phyloP scores from a whole-genome alignment of 2,888 invertebrate species.

The Venusia cambrica region DNA sequence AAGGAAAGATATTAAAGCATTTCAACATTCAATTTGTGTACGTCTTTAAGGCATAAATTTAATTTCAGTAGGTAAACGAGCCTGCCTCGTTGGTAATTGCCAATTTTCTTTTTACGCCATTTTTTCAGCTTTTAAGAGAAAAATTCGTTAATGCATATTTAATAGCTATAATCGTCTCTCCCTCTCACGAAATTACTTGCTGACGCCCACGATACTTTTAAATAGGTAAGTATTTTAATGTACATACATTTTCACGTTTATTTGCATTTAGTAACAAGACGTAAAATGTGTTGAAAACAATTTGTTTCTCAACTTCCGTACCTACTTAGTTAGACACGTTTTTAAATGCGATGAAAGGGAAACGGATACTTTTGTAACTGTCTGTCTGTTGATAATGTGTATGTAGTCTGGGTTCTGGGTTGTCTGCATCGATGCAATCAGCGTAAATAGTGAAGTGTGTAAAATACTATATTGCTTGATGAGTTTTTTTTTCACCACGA shows the following conservation, averaged over 20 bases:
- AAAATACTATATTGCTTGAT: no score
- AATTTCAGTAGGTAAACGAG: constrained; percentile 54
- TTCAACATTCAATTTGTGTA: constrained; percentile 68
- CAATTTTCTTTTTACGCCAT: constrained; percentile 78
- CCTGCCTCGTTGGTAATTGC: constrained; percentile 61
- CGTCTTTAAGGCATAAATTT: constrained; percentile 68
- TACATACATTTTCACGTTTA: constrained; percentile 9
- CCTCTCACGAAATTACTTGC: constrained; percentile 49
- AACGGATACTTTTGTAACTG: no score
- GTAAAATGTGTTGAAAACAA: no score
- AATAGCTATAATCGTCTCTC: constrained; percentile 75
- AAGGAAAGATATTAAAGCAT: constrained; percentile 49
- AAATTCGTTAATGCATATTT: constrained; percentile 82
- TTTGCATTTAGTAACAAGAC: background rate
- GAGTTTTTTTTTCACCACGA: no score
- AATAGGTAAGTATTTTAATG: constrained; percentile 25
- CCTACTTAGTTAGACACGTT: no score
- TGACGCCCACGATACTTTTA: constrained; percentile 42
- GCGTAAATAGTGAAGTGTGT: no score
- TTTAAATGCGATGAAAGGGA: no score
- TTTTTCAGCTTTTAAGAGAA: constrained; percentile 78
- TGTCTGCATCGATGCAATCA: no score
- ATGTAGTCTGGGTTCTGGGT: no score
- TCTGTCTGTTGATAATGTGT: no score
- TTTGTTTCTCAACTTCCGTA: no score